These are phyloP conservation scores for Odontothrips loti DNA, from an alignment of 2,888 invertebrate genomes.

Conservation along the genomic window DNA sequence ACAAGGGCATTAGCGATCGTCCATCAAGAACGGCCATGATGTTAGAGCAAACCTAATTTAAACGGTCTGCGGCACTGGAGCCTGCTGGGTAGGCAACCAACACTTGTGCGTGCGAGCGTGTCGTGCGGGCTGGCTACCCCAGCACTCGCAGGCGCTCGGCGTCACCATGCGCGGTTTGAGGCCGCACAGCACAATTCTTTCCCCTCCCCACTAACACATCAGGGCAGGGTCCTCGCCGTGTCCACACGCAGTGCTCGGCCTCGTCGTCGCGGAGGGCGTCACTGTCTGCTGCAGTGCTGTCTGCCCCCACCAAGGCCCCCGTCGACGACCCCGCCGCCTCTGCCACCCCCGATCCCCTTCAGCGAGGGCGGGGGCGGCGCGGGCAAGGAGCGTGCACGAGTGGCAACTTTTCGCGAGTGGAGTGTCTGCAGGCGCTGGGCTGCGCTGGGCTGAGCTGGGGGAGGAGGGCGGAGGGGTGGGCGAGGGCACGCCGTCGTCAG, in stretches of 20 bases:
- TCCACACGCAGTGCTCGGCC: no score
- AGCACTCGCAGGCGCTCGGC: no score
- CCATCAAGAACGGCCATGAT: no score
- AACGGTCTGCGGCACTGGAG: no score
- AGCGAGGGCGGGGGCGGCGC: neutral
- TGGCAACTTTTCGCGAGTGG: conserved; percentile 2
- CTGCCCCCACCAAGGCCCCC: neutral
- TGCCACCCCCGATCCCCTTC: neutral
- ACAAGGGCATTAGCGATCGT: neutral
- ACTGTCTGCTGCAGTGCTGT: conserved; percentile 1
- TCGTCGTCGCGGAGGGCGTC: neutral
- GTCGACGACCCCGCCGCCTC: neutral
- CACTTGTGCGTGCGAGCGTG: no score
- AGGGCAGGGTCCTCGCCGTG: no score
- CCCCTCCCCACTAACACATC: no score
- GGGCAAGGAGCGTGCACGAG: neutral
- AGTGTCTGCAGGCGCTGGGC: neutral
- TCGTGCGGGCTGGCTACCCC: no score
- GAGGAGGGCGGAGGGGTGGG: neutral
- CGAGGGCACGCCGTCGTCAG: neutral
- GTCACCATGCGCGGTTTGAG: no score
- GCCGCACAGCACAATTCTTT: no score
- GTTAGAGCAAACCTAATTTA: no score
- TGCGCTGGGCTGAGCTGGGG: neutral
- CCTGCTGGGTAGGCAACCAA: no score